Percentiles rank a stretch among this genome's conserved stretches.
Conservation (phyloP, 2,797 vertebrate species). For the Pristis pectinata region DNA sequence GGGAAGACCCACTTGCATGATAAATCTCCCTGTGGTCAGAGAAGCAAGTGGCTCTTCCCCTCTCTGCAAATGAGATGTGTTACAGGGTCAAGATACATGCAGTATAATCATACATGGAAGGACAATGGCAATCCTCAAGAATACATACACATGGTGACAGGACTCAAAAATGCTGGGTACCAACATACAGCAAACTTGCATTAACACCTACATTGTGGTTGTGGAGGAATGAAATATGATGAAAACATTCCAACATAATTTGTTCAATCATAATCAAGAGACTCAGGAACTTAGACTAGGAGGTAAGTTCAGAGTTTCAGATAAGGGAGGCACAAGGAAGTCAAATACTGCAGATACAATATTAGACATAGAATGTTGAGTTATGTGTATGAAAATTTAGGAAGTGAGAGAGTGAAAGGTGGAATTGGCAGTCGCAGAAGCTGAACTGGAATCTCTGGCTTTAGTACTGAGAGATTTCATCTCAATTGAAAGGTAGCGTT, state of each 20-base stretch:
- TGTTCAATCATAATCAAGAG: background rate
- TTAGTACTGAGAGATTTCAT: background rate
- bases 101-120: background rate
- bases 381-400: background rate
- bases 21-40: background rate
- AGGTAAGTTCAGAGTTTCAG: background rate
- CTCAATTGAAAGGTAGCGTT: background rate
- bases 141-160: background rate
- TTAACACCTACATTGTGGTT: background rate
- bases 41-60: background rate
- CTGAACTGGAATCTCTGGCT: background rate
- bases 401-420: background rate
- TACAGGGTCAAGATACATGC: background rate
- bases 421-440: no score
- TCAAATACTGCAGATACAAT: background rate
- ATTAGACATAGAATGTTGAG: background rate
- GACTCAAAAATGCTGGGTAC: background rate
- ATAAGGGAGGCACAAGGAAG: background rate
- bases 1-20: background rate
- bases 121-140: background rate
- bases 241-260: background rate
- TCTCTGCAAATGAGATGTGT: background rate
- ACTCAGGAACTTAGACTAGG: background rate
- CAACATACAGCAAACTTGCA: background rate
- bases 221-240: background rate